A percentile compares a stretch with the other conserved stretches of the same genome.
Conservation (phyloP, 2,888 invertebrate genomes). For the Ephialtes manifestator region DNA sequence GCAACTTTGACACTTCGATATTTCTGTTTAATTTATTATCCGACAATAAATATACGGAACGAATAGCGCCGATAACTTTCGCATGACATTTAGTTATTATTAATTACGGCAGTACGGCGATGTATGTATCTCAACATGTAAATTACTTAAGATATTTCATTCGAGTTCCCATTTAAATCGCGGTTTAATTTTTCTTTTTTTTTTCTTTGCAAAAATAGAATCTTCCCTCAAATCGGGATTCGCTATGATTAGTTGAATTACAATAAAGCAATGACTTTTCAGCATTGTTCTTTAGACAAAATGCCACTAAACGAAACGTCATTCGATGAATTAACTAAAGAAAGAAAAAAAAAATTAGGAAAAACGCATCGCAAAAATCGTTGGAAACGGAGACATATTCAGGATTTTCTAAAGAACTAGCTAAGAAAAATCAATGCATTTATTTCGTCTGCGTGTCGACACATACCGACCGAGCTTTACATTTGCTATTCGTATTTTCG, state of each 20-base stretch:
- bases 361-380: background rate
- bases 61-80: conserved; percentile 39
- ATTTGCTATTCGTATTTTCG: conserved; percentile 20
- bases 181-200: conserved; percentile 21
- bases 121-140: conserved; percentile 47
- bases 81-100: conserved; percentile 33
- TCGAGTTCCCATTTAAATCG: conserved; percentile 35
- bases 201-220: conserved; percentile 62
- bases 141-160: conserved; percentile 55
- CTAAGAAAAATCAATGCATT: conserved; percentile 48
- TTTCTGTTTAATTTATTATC: conserved; percentile 35
- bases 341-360: background rate
- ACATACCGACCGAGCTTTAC: conserved; percentile 20
- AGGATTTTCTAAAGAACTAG: conserved; percentile 37
- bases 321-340: conserved; percentile 3
- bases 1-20: conserved; percentile 44
- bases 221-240: conserved; percentile 39
- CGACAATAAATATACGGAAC: conserved; percentile 42
- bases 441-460: conserved; percentile 29
- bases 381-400: conserved; percentile 15
- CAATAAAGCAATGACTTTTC: conserved; percentile 45
- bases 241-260: conserved; percentile 18
- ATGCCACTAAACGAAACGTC: background rate
- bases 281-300: conserved; percentile 15
- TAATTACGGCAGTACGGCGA: conserved; percentile 63